phyloP scores from a whole-genome alignment of 2,888 invertebrate genomes.

The Philopedon plagiatum region DNA sequence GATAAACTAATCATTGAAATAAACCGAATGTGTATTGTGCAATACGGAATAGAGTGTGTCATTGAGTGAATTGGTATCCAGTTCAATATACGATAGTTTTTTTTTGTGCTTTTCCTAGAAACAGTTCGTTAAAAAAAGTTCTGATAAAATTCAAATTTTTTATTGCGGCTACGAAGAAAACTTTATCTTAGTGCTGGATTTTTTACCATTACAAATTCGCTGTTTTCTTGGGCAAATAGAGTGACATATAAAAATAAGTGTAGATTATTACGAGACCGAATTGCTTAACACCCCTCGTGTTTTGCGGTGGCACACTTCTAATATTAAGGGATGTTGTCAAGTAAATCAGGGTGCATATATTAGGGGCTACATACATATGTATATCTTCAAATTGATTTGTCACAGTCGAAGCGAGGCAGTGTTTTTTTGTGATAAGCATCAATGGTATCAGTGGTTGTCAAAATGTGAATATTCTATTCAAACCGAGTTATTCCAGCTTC shows the following conservation, averaged over 20 bases:
- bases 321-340: conserved; percentile 63
- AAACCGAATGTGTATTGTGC: too few species aligned
- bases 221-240: not conserved
- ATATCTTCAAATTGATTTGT: conserved; percentile 71
- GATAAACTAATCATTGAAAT: too few species aligned
- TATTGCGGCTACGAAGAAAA: not conserved
- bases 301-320: conserved; percentile 61
- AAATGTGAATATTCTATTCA: conserved; percentile 44
- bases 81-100: too few species aligned
- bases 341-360: conserved; percentile 66
- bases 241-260: conserved; percentile 16
- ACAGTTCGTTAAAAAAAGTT: too few species aligned
- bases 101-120: too few species aligned
- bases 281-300: conserved; percentile 52
- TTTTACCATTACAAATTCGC: not conserved
- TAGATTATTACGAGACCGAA: conserved; percentile 30
- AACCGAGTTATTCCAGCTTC: too few species aligned
- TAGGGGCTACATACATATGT: conserved; percentile 68
- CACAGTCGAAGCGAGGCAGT: conserved; percentile 68
- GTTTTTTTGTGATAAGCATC: conserved; percentile 68
- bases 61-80: too few species aligned
- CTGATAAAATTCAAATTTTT: too few species aligned
- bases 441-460: conserved; percentile 49
- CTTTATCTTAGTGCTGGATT: not conserved
- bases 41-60: too few species aligned